phyloP scores from a whole-genome alignment of 2,888 invertebrate species.

The Tenthredo distinguenda region DNA sequence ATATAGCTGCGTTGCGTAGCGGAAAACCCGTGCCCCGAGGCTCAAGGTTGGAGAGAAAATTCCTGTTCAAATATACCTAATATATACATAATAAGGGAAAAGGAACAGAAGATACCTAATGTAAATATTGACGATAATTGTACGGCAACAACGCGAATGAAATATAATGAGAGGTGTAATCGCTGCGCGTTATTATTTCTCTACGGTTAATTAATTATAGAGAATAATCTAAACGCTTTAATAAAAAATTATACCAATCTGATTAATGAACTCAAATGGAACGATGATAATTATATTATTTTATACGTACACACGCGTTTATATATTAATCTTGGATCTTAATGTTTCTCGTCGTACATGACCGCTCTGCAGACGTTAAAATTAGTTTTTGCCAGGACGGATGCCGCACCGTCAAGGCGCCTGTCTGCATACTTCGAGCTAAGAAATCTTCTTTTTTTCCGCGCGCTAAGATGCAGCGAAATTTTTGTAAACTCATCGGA shows the following conservation, averaged over 20 bases:
- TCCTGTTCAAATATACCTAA: background rate
- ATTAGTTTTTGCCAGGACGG: conserved; percentile 52
- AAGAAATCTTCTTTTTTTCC: background rate
- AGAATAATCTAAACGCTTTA: background rate
- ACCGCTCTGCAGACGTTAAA: conserved; percentile 36
- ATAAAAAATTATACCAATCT: background rate
- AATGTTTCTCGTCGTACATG: conserved; percentile 29
- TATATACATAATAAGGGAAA: background rate
- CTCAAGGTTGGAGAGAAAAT: conserved; percentile 1
- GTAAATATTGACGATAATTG: background rate
- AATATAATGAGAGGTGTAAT: background rate
- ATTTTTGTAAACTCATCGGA: background rate
- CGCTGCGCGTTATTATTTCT: background rate
- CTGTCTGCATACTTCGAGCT: conserved; percentile 41
- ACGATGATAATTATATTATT: background rate
- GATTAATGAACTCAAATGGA: background rate
- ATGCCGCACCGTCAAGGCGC: conserved; percentile 35
- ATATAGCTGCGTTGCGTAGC: conserved; percentile 2
- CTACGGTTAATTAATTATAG: background rate
- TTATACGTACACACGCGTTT: background rate
- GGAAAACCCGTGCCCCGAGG: conserved; percentile 6
- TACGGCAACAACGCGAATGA: background rate
- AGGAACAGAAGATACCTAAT: background rate
- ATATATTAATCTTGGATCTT: conserved; percentile 25
- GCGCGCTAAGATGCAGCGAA: conserved; percentile 11